Evolutionary conservation across 2,113 vertebrate genomes (phyloP), one percentile per base, ranked within the genome.

Genomic region (Ictalurus punctatus): DNA sequence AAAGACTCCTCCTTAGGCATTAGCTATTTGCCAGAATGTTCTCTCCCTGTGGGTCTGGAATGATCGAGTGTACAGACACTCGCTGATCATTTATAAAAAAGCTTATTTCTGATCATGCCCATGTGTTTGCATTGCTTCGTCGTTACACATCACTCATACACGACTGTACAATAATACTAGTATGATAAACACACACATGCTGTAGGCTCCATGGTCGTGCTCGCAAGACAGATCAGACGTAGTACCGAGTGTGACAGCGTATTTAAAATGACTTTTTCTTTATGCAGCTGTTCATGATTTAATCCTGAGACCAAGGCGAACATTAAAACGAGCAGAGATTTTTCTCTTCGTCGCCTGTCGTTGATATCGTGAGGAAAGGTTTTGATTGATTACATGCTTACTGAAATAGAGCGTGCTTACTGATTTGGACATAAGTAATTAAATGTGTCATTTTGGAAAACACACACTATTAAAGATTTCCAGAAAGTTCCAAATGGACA

Each of bases 141-240:
- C 25, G 37, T 25, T 54, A 14, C 40, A 44, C 34, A 40, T 21
- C 71, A 76, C 34, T 40, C 17, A 74, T 71, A 34, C 30, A 13
- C 21, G 13, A 48, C 21, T 48, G 21, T 27, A 78, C 23, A 27
- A 1, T 48, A 48, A 13, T 79, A 7, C 25, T 17, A 79, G 25
- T 27, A 16, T 13, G 52, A n/a, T 23, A 76, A 40, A 44, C 73
- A 73, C 30, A 19, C 13, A 90, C 6, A 5, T 25, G 23, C 67
- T 30, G 23, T 69, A 63, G 79, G 88, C 48, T 85, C 54, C 14
- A 30, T 44, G 65, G 23, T 48, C 67, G 40, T 89, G 27, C 80
- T 44, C 84, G 86, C 88, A 83, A 91, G 90, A 93, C 56, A 74
- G 89, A 92, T 91, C 30, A 40, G 74, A 40, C 86, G 79, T 80